phyloP scores from a whole-genome alignment of 2,888 invertebrate genomes.

The Euplexia lucipara region DNA sequence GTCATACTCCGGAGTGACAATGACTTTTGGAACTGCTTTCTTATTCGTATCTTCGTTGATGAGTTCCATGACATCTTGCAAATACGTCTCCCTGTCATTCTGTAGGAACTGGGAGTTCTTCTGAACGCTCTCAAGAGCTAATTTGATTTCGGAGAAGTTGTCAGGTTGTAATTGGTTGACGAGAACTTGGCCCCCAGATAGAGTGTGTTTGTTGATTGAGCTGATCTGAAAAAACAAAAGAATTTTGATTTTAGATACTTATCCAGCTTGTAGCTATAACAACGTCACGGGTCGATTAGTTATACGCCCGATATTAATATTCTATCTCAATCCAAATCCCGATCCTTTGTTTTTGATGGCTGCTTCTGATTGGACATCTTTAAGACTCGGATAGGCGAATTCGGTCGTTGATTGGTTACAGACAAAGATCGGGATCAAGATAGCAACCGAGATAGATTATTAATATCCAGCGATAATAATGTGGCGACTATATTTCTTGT shows the following conservation, averaged over 20 bases:
- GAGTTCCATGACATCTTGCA: conserved; percentile 74
- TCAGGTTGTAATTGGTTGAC: conserved; percentile 72
- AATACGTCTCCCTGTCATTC: conserved; percentile 70
- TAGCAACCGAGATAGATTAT: no score
- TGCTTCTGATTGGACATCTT: no score
- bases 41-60: conserved; percentile 67
- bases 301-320: no score
- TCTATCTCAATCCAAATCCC: no score
- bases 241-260: background rate
- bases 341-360: no score
- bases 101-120: conserved; percentile 70
- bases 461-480: no score
- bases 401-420: no score
- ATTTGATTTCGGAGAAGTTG: conserved; percentile 71
- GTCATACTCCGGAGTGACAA: background rate
- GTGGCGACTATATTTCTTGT: no score
- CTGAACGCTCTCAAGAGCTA: conserved; percentile 73
- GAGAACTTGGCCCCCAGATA: conserved; percentile 82
- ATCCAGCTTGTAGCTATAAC: no score
- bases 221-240: conserved; percentile 74
- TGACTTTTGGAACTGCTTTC: conserved; percentile 10
- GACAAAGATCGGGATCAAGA: no score
- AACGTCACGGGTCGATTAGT: no score
- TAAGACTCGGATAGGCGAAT: no score
- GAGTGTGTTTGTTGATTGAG: conserved; percentile 78